Conservation (phyloP, 2,113 vertebrate genomes). For the Lophochroa leadbeateri region DNA sequence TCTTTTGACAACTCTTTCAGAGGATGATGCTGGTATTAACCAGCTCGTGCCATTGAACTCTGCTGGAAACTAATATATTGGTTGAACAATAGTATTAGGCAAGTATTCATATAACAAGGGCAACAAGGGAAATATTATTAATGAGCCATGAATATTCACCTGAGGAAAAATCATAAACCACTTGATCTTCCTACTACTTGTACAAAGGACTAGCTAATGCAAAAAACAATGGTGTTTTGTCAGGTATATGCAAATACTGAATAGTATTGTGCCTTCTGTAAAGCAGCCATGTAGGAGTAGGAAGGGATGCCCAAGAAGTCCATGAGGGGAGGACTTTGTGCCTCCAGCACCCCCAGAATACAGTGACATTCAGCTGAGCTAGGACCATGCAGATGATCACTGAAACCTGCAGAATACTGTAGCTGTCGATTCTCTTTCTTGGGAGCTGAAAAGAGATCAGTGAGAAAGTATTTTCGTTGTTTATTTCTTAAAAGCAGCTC, state of each 20-base stretch:
- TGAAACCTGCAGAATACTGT: not conserved
- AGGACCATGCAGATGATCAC: not conserved
- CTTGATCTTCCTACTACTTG: not conserved
- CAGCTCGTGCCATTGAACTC: not conserved
- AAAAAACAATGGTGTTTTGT: not conserved
- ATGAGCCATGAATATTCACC: not conserved
- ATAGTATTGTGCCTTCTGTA: not conserved
- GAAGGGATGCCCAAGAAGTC: not conserved
- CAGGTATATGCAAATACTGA: not conserved
- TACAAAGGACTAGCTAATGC: not conserved
- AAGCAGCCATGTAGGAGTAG: not conserved
- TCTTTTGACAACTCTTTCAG: not conserved
- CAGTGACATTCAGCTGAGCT: not conserved
- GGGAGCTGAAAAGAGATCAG: not conserved
- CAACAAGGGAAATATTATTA: not conserved
- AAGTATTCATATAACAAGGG: not conserved
- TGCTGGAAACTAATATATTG: not conserved
- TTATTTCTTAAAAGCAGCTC: not conserved
- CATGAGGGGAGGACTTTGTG: not conserved
- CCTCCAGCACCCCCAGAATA: not conserved
- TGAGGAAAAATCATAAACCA: not conserved
- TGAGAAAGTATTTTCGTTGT: fast-evolving
- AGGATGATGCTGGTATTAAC: not conserved
- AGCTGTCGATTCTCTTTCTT: not conserved
- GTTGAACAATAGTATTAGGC: not conserved